Evolutionary conservation across 2,888 invertebrate genomes (phyloP).

Genomic region (Caenorhabditis plicata): DNA sequence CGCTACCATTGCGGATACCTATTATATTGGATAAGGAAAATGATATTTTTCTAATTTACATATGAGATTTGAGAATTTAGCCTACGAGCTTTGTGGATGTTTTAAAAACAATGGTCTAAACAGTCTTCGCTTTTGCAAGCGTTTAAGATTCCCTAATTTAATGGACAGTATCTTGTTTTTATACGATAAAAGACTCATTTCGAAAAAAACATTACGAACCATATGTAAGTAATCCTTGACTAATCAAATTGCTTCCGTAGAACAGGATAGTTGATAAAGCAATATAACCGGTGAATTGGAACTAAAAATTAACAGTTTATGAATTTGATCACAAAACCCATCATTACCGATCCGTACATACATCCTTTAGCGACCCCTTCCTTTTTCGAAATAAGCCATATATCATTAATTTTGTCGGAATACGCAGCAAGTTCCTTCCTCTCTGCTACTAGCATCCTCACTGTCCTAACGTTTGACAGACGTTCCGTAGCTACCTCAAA

Average conservation of each 20-base stretch:
- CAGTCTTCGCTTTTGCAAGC: too few relatives aligned
- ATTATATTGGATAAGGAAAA: too few relatives aligned
- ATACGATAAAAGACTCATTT: too few relatives aligned
- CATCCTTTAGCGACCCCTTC: conserved; percentile 84
- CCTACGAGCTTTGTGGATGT: too few relatives aligned
- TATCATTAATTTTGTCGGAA: conserved; percentile 73
- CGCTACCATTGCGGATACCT: too few relatives aligned
- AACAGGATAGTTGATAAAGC: conserved; percentile 61
- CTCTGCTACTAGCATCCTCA: conserved; percentile 88
- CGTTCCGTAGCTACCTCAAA: conserved; percentile 79
- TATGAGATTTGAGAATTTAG: too few relatives aligned
- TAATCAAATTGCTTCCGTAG: conserved; percentile 61
- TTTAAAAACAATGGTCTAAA: too few relatives aligned
- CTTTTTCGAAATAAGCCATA: conserved; percentile 79
- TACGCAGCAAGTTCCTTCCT: conserved; percentile 73
- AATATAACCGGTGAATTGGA: conserved; percentile 63
- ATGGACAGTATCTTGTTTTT: too few relatives aligned
- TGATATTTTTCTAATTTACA: too few relatives aligned
- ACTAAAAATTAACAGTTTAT: conserved; percentile 33
- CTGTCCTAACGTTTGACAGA: conserved; percentile 86
- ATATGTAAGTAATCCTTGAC: conserved; percentile 60
- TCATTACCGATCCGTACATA: conserved; percentile 81
- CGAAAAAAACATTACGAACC: too few relatives aligned
- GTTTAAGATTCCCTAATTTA: too few relatives aligned
- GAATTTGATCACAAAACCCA: not conserved